A percentile compares a stretch with the other conserved stretches of the same genome.
Evolutionary conservation across 1,140 invertebrate genomes (phyloP).

Genomic region (Drosophila tsacasi): DNA sequence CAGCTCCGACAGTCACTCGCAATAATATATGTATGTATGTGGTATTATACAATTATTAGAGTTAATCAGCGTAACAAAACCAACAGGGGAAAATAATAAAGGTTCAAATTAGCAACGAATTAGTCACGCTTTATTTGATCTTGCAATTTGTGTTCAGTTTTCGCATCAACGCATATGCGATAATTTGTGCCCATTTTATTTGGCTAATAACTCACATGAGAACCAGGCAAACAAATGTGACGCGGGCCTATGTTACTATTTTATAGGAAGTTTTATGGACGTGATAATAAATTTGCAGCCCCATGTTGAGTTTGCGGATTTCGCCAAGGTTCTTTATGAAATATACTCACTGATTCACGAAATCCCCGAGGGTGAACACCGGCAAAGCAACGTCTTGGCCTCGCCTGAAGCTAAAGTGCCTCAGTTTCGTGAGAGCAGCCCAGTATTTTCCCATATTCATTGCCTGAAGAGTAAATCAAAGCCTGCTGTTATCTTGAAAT

Average conservation of each 20-base stretch:
- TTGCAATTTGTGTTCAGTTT: slow-evolving; percentile 42
- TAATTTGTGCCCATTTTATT: slow-evolving; percentile 19
- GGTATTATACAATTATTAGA: slow-evolving; percentile 32
- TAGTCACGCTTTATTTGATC: slow-evolving; percentile 64
- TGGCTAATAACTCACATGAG: slow-evolving; percentile 16
- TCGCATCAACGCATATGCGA: slow-evolving; percentile 36
- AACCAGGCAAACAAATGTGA: slow-evolving; percentile 1
- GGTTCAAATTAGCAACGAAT: slow-evolving; percentile 58
- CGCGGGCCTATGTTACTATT: not conserved
- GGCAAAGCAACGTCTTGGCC: not conserved
- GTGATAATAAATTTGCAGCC: slow-evolving; percentile 30
- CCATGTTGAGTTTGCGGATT: slow-evolving; percentile 16
- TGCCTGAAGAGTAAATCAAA: slow-evolving; percentile 27
- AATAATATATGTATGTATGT: not conserved
- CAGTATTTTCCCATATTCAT: slow-evolving; percentile 43
- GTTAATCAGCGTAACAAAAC: slow-evolving; percentile 30
- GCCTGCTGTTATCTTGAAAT: slow-evolving; percentile 8
- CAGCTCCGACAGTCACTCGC: slow-evolving; percentile 21
- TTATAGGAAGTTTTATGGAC: slow-evolving; percentile 13
- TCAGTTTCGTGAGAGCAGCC: slow-evolving; percentile 12
- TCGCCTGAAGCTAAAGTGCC: not conserved
- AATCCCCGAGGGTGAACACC: slow-evolving; percentile 46
- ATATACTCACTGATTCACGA: slow-evolving; percentile 61
- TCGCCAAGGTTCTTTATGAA: not conserved
- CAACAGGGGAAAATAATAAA: slow-evolving; percentile 16